These are phyloP conservation scores for Epizoanthus ramosus DNA, from an alignment of 92 coral and sea anemone species.

Conservation along the genomic window DNA sequence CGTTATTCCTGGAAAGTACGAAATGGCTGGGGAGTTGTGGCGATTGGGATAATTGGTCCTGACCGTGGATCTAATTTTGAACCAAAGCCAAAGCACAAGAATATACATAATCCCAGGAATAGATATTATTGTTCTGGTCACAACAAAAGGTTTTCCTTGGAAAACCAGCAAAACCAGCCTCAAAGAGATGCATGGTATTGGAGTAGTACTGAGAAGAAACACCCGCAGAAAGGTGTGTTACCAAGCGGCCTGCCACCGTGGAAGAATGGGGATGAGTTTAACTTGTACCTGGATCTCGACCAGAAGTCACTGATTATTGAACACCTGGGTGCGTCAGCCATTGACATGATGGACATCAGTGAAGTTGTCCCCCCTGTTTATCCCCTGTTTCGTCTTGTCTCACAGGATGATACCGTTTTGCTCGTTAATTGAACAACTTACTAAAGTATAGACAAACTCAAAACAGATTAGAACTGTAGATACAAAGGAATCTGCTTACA, in stretches of 20 bases:
- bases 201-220: neutral
- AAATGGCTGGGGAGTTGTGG: neutral
- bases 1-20: conserved; percentile 32
- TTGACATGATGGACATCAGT: neutral
- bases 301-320: conserved; percentile 5
- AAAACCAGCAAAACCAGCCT: neutral
- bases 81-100: no score
- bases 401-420: neutral
- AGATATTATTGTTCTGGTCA: no score
- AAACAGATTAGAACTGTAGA: no score
- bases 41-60: conserved; percentile 1
- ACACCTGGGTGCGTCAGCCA: conserved; percentile 5
- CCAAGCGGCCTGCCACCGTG: neutral
- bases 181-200: no score
- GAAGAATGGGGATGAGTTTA: neutral
- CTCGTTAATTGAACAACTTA: neutral
- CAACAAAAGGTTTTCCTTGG: no score
- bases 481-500: no score
- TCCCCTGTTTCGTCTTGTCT: conserved; percentile 12
- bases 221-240: neutral
- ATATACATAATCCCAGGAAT: no score
- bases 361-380: neutral
- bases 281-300: conserved; percentile 13
- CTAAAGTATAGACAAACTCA: no score
- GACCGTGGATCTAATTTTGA: no score